Percentiles rank a stretch among this genome's conserved stretches.
Conservation (phyloP, 2,113 vertebrate species). For the Triplophysa dalaica region DNA sequence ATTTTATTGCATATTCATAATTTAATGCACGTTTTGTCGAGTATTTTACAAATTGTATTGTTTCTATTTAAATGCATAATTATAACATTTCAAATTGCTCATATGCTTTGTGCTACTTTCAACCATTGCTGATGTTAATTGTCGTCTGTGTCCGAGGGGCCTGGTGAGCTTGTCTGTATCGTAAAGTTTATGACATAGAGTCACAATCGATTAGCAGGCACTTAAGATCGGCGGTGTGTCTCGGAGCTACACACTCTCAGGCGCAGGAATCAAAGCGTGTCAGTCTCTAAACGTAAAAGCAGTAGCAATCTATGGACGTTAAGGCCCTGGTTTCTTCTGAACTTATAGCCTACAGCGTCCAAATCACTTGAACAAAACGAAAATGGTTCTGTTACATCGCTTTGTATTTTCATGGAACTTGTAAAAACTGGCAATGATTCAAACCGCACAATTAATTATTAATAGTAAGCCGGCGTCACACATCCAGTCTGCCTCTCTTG, state of each 20-base stretch:
- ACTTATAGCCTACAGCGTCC: constrained; percentile 24
- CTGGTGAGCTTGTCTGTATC: constrained; percentile 77
- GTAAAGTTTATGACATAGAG: constrained; percentile 86
- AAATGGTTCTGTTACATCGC: constrained; percentile 24
- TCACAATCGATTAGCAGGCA: constrained; percentile 83
- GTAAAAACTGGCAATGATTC: constrained; percentile 61
- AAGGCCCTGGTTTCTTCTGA: constrained; percentile 31
- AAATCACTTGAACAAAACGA: constrained; percentile 21
- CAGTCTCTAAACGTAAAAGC: constrained; percentile 43
- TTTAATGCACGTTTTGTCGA: background rate
- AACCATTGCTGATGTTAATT: constrained; percentile 75
- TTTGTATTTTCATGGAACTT: constrained; percentile 48
- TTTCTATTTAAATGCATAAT: constrained; percentile 2
- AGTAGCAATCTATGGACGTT: constrained; percentile 24
- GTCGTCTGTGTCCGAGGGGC: constrained; percentile 72
- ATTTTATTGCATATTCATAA: background rate
- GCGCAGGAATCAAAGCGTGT: constrained; percentile 54
- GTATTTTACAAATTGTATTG: background rate
- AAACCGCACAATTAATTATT: constrained; percentile 77
- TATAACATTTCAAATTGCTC: constrained; percentile 6
- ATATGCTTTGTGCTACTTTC: constrained; percentile 50
- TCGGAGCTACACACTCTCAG: constrained; percentile 60
- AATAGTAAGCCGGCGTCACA: constrained; percentile 58
- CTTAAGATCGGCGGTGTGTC: constrained; percentile 69
- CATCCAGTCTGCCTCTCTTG: constrained; percentile 61